Percentiles rank a stretch among this genome's conserved stretches.
Conservation (phyloP, 1,140 invertebrate species). For the Diorhabda elongata region DNA sequence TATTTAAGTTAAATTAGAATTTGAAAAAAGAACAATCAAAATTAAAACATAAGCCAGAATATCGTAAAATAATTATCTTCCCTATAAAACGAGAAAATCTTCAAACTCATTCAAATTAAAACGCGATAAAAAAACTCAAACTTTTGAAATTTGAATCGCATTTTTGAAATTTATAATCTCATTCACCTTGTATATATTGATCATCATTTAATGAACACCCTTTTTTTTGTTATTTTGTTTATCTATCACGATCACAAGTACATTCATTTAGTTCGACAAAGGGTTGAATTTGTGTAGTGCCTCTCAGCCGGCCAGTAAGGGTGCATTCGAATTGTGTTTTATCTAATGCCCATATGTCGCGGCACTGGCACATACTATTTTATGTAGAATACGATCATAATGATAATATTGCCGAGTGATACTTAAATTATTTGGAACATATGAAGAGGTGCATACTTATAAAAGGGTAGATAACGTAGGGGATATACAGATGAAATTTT, state of each 20-base stretch:
- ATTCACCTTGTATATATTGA: not conserved
- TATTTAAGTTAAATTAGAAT: too few relatives aligned
- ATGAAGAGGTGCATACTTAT: not conserved
- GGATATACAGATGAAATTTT: too few relatives aligned
- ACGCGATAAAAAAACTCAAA: too few relatives aligned
- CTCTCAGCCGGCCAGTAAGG: conserved; percentile 9
- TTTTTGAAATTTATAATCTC: too few relatives aligned
- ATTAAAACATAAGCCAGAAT: too few relatives aligned
- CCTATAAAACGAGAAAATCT: too few relatives aligned
- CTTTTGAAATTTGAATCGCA: too few relatives aligned
- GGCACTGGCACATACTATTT: conserved; percentile 12
- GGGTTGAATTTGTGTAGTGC: conserved; percentile 25
- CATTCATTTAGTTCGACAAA: conserved; percentile 26
- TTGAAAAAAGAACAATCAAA: too few relatives aligned
- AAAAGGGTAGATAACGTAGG: not conserved
- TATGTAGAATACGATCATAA: conserved; percentile 9
- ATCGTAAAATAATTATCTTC: too few relatives aligned
- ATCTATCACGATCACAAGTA: conserved; percentile 28
- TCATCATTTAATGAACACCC: conserved; percentile 13
- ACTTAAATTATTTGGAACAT: conserved; percentile 8
- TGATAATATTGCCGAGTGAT: conserved; percentile 9
- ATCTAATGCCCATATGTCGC: conserved; percentile 19
- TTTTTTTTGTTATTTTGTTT: conserved; percentile 23
- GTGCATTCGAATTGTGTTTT: conserved; percentile 18
- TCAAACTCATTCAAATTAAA: too few relatives aligned